Percentiles rank a stretch among this genome's conserved stretches.
phyloP scores from a whole-genome alignment of 2,113 vertebrate genomes.

The Origma solitaria region DNA sequence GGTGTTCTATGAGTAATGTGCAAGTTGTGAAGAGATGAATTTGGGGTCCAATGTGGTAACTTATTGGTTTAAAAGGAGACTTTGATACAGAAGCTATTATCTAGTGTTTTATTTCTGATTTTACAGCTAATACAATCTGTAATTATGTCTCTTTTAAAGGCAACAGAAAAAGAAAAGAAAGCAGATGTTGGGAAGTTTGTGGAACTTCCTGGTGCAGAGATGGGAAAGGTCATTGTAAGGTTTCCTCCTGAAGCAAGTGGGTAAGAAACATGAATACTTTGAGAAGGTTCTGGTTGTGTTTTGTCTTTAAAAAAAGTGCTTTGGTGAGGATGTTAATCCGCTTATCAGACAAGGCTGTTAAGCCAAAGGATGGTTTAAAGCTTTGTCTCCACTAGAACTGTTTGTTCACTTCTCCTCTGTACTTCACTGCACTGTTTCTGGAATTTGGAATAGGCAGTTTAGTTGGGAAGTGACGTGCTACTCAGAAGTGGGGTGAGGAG shows the following conservation, averaged over 20 bases:
- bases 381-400: background rate
- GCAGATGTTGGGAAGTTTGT: constrained; percentile 93
- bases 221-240: constrained; percentile 95
- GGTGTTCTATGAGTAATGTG: background rate
- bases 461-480: background rate
- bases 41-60: background rate
- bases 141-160: constrained; percentile 66
- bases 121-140: background rate
- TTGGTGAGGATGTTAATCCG: background rate
- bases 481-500: background rate
- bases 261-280: constrained; percentile 71
- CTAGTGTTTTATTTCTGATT: background rate
- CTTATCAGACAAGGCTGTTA: background rate
- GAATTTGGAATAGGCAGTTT: background rate
- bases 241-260: constrained; percentile 98
- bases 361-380: background rate
- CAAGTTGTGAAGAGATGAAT: background rate
- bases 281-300: background rate
- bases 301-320: background rate
- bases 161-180: constrained; percentile 89
- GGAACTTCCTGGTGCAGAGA: constrained; percentile 93
- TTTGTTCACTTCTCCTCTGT: background rate
- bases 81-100: background rate
- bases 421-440: background rate
- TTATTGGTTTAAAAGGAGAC: background rate